These are phyloP conservation scores for Archips crataeganus DNA, from an alignment of 2,888 invertebrate species.

Conservation along the genomic window DNA sequence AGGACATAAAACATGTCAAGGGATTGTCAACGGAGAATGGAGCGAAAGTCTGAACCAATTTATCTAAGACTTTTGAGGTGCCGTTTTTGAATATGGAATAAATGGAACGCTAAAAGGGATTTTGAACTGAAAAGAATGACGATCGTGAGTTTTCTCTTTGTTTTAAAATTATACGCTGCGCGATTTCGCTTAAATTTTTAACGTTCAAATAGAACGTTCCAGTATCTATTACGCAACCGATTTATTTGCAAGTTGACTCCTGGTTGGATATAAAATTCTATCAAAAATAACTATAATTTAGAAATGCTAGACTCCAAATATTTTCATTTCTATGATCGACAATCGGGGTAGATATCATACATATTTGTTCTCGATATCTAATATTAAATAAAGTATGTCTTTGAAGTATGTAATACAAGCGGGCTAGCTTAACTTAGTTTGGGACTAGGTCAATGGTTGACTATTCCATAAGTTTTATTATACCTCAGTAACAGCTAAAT, in stretches of 20 bases:
- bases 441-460: no score
- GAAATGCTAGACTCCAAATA: no score
- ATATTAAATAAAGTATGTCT: no score
- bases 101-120: constrained; percentile 61
- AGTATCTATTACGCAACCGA: constrained; percentile 22
- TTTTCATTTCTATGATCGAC: no score
- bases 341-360: no score
- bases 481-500: no score
- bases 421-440: no score
- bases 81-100: constrained; percentile 55
- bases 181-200: constrained; percentile 29
- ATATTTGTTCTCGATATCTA: no score
- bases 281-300: background rate
- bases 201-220: constrained; percentile 27
- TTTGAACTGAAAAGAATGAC: constrained; percentile 62
- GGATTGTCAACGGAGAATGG: constrained; percentile 73
- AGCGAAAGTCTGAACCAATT: constrained; percentile 64
- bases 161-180: constrained; percentile 44
- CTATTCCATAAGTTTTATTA: no score
- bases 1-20: constrained; percentile 77
- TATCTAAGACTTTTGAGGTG: constrained; percentile 69
- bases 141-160: constrained; percentile 54
- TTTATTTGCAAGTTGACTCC: constrained; percentile 4
- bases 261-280: background rate
- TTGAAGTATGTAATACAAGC: no score